Conservation (phyloP, 2,797 vertebrate genomes). For the Anguilla pacifica region DNA sequence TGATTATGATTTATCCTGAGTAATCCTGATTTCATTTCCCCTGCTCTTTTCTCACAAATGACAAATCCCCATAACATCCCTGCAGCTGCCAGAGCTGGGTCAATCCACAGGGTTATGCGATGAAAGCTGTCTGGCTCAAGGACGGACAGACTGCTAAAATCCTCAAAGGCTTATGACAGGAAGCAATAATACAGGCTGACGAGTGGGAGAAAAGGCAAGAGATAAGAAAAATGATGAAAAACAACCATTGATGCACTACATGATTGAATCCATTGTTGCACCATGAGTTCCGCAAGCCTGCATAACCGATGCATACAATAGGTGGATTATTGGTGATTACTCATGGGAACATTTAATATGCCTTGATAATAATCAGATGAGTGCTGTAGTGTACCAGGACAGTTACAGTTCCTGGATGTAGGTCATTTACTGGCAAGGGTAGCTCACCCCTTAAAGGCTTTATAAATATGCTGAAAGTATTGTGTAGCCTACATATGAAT, state of each 20-base stretch:
- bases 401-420: constrained; percentile 21
- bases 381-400: not conserved
- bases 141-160: not conserved
- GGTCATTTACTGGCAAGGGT: constrained; percentile 18
- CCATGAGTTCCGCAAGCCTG: not conserved
- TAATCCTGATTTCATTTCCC: constrained; percentile 10
- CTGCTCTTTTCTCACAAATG: not conserved
- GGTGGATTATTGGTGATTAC: not conserved
- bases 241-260: not conserved
- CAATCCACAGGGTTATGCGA: not conserved
- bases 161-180: not conserved
- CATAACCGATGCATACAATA: not conserved
- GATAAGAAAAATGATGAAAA: not conserved
- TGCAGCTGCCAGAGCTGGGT: not conserved
- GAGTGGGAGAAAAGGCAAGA: not conserved
- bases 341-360: not conserved
- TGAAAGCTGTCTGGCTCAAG: constrained; percentile 6
- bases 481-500: too few relatives aligned
- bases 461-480: too few relatives aligned
- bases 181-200: not conserved
- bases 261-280: not conserved
- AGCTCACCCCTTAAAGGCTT: constrained; percentile 10
- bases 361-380: not conserved
- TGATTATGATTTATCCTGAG: constrained; percentile 5
- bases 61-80: not conserved